Conservation (phyloP, 2,113 vertebrate genomes). For the Channa argus region DNA sequence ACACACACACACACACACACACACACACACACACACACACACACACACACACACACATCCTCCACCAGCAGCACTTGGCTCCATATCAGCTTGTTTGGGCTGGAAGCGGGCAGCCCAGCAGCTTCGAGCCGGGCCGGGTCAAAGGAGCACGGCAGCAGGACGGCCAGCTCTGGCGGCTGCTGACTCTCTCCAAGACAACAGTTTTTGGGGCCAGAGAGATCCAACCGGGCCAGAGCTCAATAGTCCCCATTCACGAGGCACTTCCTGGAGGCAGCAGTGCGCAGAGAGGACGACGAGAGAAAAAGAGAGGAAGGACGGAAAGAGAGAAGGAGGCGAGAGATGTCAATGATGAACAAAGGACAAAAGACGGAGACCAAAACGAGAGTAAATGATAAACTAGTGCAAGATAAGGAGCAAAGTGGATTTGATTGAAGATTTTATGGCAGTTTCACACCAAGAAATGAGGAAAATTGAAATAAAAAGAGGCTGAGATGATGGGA, state of each 20-base stretch:
- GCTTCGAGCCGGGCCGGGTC: slow-evolving; percentile 32
- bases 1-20: slow-evolving; percentile 25
- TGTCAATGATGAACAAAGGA: slow-evolving; percentile 17
- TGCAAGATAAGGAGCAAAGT: neutral
- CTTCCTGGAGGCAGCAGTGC: slow-evolving; percentile 60
- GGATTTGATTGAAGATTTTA: no score
- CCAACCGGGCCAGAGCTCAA: slow-evolving; percentile 62
- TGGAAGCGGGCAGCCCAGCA: slow-evolving; percentile 33
- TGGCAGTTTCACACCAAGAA: neutral
- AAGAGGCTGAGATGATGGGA: neutral
- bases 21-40: slow-evolving; percentile 48
- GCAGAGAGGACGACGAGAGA: slow-evolving; percentile 29
- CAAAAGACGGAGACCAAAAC: neutral
- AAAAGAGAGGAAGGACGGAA: slow-evolving; percentile 24
- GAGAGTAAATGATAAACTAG: neutral
- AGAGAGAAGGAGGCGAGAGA: neutral
- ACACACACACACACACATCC: slow-evolving; percentile 21
- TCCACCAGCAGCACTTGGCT: slow-evolving; percentile 32
- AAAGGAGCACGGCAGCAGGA: slow-evolving; percentile 55
- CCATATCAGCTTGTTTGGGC: slow-evolving; percentile 16
- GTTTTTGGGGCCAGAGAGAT: slow-evolving; percentile 44
- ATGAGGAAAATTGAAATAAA: neutral
- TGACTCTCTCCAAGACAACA: slow-evolving; percentile 70
- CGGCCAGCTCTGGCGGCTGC: slow-evolving; percentile 56
- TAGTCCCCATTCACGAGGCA: slow-evolving; percentile 54